Evolutionary conservation across 2,113 vertebrate genomes (phyloP), one percentile per base, ranked within the genome.

Genomic region (Toxotes jaculatrix): DNA sequence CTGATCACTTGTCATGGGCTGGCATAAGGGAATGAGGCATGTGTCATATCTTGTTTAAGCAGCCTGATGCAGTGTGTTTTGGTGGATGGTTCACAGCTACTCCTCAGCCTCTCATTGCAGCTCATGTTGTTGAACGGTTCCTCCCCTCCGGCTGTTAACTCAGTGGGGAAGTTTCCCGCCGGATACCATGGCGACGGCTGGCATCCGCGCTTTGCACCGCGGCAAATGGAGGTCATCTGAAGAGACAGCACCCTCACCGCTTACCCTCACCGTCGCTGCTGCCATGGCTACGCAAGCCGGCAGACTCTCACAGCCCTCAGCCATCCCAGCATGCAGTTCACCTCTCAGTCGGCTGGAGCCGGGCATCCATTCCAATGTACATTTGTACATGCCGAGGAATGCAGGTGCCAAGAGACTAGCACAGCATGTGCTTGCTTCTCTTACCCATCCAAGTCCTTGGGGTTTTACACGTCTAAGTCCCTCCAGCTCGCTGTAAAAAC

Each of bases 41-140:
- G 86, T 91, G 93, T 93, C 91, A 88, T 81, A 84, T 92, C 87
- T 87, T 60, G 83, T 93, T 93, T 86, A 85, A 77, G 85, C 87
- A 77, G 83, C 80, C 60, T 74, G 77, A 74, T 59, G 82, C 86
- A 62, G 63, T 70, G 74, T 76, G 82, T 83, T 84, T 74, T 56
- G 77, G 81, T 79, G 69, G 79, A 73, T 61, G 82, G 49, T 87
- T 90, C 75, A 72, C 90, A 77, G 84, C 63, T 47, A 74, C 84
- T 90, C 78, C 78, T 83, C 90, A 43, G 85, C 74, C 69, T 79
- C 77, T 87, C 85, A 5, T 51, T 68, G 73, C 61, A 10, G 82
- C 88, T 84, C 73, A 4, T 82, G 82, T 82, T 83, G 87, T 65
- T 51, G 76, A 90, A 81, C 43, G 49, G 61, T 59, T 72, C 85